Percentiles rank a stretch among this genome's conserved stretches.
Conservation (phyloP, 2,113 vertebrate genomes). For the Aix galericulata region DNA sequence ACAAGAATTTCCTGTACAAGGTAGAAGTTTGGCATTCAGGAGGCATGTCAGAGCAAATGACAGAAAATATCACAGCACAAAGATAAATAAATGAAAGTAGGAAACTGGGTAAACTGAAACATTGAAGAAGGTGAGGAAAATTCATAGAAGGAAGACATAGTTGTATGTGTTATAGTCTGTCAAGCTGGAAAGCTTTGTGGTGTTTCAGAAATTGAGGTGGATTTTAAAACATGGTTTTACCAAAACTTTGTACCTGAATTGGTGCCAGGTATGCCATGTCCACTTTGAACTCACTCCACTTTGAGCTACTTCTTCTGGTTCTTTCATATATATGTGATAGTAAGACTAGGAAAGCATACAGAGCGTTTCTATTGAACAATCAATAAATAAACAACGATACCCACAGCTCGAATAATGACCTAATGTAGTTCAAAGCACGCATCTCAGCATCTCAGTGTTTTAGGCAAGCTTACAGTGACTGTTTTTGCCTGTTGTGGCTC, state of each 20-base stretch:
- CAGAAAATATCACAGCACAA: not conserved
- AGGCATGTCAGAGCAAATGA: not conserved
- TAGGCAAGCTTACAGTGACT: not conserved
- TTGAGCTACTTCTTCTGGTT: not conserved
- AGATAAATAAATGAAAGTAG: not conserved
- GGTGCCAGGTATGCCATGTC: rapidly evolving
- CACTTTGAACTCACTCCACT: not conserved
- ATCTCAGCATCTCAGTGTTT: not conserved
- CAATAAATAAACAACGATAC: not conserved
- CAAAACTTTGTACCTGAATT: not conserved
- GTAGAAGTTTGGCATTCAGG: not conserved
- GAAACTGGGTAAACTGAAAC: not conserved
- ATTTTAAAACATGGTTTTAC: not conserved
- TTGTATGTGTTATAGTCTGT: not conserved
- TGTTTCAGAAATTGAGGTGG: not conserved
- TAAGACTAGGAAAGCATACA: not conserved
- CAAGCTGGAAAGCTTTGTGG: not conserved
- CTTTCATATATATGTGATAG: not conserved
- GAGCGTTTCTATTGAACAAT: not conserved
- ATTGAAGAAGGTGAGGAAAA: not conserved
- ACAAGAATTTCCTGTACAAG: not conserved
- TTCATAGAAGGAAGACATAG: not conserved
- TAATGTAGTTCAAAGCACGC: not conserved
- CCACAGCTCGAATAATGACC: not conserved
- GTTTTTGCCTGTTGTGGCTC: not conserved